phyloP scores from a whole-genome alignment of 2,113 vertebrate genomes.

The Coregonus clupeaformis region DNA sequence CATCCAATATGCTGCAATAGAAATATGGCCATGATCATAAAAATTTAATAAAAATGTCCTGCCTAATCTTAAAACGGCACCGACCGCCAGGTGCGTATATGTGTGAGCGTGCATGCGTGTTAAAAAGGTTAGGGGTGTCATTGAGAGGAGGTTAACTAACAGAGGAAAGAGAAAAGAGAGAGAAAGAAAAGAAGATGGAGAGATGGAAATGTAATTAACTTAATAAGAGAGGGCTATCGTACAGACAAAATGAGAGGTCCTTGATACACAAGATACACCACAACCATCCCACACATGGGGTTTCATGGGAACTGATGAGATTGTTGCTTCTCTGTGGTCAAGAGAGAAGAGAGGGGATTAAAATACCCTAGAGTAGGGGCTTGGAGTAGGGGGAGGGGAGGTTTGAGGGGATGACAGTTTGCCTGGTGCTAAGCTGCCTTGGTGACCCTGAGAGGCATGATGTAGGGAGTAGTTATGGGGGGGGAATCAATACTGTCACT shows the following conservation, averaged over 20 bases:
- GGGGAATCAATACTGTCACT: too few species aligned
- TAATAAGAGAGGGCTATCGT: conserved; percentile 24
- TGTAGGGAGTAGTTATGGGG: conserved; percentile 10
- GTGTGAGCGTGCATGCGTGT: background rate
- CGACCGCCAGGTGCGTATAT: background rate
- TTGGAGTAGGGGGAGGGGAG: conserved; percentile 36
- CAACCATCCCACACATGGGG: conserved; percentile 43
- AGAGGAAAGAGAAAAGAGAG: background rate
- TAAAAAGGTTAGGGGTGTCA: background rate
- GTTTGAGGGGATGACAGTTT: conserved; percentile 6
- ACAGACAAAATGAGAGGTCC: conserved; percentile 21
- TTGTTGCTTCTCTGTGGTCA: conserved; percentile 42
- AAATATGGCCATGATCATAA: too few species aligned
- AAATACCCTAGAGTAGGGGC: conserved; percentile 58
- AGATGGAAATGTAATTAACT: background rate
- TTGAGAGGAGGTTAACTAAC: background rate
- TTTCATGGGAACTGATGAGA: conserved; percentile 62
- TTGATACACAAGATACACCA: conserved; percentile 40
- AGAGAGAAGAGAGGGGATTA: conserved; percentile 59
- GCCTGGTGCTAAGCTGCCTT: background rate
- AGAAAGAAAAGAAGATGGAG: background rate
- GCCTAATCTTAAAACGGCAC: too few species aligned
- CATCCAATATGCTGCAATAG: too few species aligned
- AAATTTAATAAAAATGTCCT: too few species aligned
- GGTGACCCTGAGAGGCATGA: background rate